Conservation (phyloP, 2,113 vertebrate species). For the Haplochromis burtoni region DNA sequence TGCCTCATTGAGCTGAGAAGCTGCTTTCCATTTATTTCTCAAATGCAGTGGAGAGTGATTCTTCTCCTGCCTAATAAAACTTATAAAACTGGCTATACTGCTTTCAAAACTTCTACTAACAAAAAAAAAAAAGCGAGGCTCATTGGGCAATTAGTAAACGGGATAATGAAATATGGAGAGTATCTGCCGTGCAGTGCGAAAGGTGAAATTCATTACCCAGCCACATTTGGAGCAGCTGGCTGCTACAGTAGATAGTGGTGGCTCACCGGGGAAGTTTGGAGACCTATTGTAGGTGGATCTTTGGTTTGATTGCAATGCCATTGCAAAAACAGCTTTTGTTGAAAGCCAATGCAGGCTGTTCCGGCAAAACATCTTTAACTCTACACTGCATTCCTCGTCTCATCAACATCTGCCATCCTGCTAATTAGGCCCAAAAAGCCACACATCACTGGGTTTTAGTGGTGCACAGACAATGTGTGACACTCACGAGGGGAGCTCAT, state of each 20-base stretch:
- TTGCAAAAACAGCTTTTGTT: background rate
- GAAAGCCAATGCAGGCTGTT: background rate
- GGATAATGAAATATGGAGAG: background rate
- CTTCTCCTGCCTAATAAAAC: slow-evolving; percentile 38
- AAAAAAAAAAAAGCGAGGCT: background rate
- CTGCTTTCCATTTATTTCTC: slow-evolving; percentile 58
- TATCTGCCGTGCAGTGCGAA: background rate
- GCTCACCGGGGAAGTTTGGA: background rate
- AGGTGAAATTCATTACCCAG: slow-evolving; percentile 12
- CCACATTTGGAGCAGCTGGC: background rate
- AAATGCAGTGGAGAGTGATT: slow-evolving; percentile 32
- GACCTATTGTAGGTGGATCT: background rate
- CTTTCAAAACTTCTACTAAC: slow-evolving; percentile 7
- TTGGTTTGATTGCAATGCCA: background rate
- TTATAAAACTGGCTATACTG: slow-evolving; percentile 2
- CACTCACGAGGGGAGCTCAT: slow-evolving; percentile 19
- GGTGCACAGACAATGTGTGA: slow-evolving; percentile 40
- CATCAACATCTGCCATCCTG: slow-evolving; percentile 63
- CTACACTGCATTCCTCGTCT: slow-evolving; percentile 21
- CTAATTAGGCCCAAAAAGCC: slow-evolving; percentile 64
- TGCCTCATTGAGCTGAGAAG: slow-evolving; percentile 61
- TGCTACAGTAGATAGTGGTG: background rate
- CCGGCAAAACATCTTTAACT: slow-evolving; percentile 6
- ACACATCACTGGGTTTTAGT: slow-evolving; percentile 63
- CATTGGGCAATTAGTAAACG: slow-evolving; percentile 1